Evolutionary conservation across 2,888 invertebrate genomes (phyloP).

Genomic region (Bellardia bayeri): DNA sequence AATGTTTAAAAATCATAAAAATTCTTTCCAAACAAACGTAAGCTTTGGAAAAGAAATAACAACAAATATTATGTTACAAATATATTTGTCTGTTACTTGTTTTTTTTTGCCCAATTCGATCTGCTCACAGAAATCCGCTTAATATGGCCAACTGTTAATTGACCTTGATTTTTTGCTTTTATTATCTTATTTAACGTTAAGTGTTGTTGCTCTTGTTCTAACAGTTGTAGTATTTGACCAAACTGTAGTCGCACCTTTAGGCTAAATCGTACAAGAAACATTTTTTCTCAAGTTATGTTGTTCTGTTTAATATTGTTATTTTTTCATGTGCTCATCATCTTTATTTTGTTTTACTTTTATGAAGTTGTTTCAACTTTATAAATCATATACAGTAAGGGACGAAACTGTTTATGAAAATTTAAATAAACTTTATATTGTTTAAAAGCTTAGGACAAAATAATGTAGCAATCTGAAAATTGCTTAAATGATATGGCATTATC

Average conservation of each 20-base stretch:
- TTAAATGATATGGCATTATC: too few relatives aligned
- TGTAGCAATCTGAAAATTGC: too few relatives aligned
- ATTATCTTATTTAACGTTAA: slow-evolving; percentile 44
- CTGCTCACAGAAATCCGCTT: slow-evolving; percentile 72
- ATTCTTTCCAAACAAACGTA: slow-evolving; percentile 25
- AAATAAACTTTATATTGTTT: too few relatives aligned
- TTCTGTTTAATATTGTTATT: slow-evolving; percentile 39
- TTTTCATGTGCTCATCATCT: background rate
- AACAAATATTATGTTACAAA: slow-evolving; percentile 6
- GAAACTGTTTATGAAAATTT: too few relatives aligned
- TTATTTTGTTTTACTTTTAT: slow-evolving; percentile 1
- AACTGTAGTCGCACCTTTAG: slow-evolving; percentile 60
- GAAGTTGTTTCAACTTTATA: slow-evolving; percentile 12
- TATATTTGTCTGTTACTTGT: too few relatives aligned
- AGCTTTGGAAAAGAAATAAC: background rate
- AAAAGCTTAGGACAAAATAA: too few relatives aligned
- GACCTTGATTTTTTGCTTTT: slow-evolving; percentile 81
- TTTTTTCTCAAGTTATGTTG: slow-evolving; percentile 37
- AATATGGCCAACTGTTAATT: slow-evolving; percentile 82
- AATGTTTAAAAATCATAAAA: slow-evolving; percentile 5
- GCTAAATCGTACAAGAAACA: slow-evolving; percentile 2
- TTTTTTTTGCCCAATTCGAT: slow-evolving; percentile 13
- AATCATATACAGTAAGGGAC: background rate
- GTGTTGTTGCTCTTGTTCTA: slow-evolving; percentile 32
- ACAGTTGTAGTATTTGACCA: slow-evolving; percentile 35